phyloP scores from a whole-genome alignment of 2,113 vertebrate genomes.

The Riparia riparia region DNA sequence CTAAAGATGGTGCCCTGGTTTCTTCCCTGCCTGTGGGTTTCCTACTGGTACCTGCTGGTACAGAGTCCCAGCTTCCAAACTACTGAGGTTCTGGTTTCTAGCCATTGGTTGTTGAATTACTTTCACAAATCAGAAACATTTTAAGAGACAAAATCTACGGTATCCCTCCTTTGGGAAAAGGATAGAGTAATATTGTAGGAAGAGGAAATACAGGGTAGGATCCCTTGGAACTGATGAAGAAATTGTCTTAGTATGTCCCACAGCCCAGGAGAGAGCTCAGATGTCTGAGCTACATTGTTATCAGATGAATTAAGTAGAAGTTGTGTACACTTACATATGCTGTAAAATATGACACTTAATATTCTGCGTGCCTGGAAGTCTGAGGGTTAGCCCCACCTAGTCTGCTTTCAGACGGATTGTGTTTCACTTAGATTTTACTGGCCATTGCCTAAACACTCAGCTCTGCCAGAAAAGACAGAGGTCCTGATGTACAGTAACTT shows the following conservation, averaged over 20 bases:
- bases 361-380: background rate
- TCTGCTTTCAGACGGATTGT: background rate
- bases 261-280: background rate
- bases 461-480: background rate
- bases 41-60: background rate
- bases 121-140: background rate
- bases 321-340: background rate
- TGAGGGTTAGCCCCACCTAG: background rate
- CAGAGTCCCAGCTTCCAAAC: background rate
- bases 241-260: background rate
- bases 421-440: constrained; percentile 12
- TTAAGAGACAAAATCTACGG: background rate
- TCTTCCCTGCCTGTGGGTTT: background rate
- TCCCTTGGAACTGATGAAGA: background rate
- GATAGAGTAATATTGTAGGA: background rate
- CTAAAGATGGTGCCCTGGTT: background rate
- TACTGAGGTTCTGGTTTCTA: background rate
- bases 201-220: background rate
- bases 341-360: background rate
- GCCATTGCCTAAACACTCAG: background rate
- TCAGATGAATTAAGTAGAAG: background rate
- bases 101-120: background rate
- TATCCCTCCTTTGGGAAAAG: background rate
- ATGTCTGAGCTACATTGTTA: background rate
- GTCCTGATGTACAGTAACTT: background rate